Conservation (phyloP, 2,888 invertebrate genomes). For the Brachypterus glaber region DNA sequence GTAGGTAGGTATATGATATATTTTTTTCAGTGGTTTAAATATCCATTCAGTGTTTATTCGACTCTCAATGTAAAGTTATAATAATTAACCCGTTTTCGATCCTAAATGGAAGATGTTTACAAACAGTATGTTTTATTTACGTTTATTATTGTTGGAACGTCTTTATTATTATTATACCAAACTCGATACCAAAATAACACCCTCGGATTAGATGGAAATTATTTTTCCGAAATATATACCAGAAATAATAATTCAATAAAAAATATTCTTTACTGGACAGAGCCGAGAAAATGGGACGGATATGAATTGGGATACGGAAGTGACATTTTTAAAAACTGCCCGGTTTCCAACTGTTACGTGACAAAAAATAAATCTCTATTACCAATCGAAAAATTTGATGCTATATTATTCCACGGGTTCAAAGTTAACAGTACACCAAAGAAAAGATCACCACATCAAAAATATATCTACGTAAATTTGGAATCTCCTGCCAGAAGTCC, state of each 20-base stretch:
- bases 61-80: too few species aligned
- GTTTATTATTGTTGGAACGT: too few species aligned
- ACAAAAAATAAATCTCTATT: constrained; percentile 35
- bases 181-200: too few species aligned
- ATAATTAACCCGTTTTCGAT: too few species aligned
- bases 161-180: too few species aligned
- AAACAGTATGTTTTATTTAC: too few species aligned
- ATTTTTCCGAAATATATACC: too few species aligned
- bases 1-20: too few species aligned
- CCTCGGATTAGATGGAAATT: too few species aligned
- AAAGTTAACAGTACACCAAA: constrained; percentile 31
- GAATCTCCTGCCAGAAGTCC: constrained; percentile 38
- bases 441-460: constrained; percentile 36
- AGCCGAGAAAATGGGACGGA: constrained; percentile 21
- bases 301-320: constrained; percentile 22
- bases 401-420: constrained; percentile 44
- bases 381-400: constrained; percentile 41
- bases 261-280: constrained; percentile 26
- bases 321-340: constrained; percentile 29
- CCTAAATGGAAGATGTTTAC: too few species aligned
- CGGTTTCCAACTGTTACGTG: constrained; percentile 40
- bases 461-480: constrained; percentile 44
- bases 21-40: too few species aligned
- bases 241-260: constrained; percentile 8
- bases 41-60: too few species aligned